Conservation (phyloP, 1,140 invertebrate species). For the Phymorhynchus buccinoides region DNA sequence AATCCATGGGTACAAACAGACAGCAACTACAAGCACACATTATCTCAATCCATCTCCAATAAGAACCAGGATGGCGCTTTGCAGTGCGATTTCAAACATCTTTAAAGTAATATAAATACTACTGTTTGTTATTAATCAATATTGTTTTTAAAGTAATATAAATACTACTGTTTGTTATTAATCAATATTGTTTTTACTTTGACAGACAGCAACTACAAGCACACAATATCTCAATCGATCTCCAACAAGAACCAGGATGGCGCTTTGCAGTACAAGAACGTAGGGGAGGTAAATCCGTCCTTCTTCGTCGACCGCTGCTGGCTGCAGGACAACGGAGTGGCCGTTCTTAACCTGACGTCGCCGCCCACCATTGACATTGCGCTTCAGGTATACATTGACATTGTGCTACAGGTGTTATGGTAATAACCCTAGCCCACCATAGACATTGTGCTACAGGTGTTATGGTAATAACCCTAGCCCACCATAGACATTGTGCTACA, state of each 20-base stretch:
- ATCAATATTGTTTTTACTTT: too few relatives aligned
- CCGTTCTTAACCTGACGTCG: conserved; percentile 96
- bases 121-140: too few relatives aligned
- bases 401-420: too few relatives aligned
- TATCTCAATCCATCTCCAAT: conserved; percentile 87
- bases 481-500: too few relatives aligned
- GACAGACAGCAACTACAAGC: conserved; percentile 91
- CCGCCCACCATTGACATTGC: conserved; percentile 89
- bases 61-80: conserved; percentile 92
- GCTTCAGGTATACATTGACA: conserved; percentile 80
- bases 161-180: too few relatives aligned
- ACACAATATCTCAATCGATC: conserved; percentile 90
- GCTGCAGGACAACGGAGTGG: conserved; percentile 89
- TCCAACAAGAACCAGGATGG: conserved; percentile 90
- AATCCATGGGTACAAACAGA: too few relatives aligned
- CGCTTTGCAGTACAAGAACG: conserved; percentile 84
- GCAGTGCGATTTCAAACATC: too few relatives aligned
- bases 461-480: too few relatives aligned
- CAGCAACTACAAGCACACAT: conserved; percentile 91
- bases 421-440: too few relatives aligned
- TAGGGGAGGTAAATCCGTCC: conserved; percentile 95
- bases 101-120: too few relatives aligned
- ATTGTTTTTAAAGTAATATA: too few relatives aligned
- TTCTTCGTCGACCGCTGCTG: conserved; percentile 91
- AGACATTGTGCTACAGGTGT: too few relatives aligned